These are phyloP conservation scores for Trichogramma dendrolimi DNA, from an alignment of 2,888 invertebrate genomes.

Conservation along the genomic window DNA sequence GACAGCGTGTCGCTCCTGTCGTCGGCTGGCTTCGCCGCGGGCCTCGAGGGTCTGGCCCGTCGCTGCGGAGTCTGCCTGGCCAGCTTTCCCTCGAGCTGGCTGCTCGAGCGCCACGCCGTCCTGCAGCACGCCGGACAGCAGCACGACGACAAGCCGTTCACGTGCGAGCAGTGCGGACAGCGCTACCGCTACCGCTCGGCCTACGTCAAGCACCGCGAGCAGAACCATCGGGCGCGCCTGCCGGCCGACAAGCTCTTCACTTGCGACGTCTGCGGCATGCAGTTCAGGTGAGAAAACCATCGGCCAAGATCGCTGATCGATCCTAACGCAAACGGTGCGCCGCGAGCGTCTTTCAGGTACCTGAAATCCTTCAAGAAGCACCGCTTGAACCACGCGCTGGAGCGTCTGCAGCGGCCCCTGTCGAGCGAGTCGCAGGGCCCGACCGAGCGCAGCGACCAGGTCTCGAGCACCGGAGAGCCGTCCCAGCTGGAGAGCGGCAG, in stretches of 20 bases:
- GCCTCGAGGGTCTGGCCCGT: slow-evolving; percentile 50
- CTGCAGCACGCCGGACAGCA: slow-evolving; percentile 71
- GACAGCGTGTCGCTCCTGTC: slow-evolving; percentile 37
- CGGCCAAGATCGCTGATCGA: background rate
- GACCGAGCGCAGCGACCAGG: slow-evolving; percentile 61
- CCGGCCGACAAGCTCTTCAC: slow-evolving; percentile 88
- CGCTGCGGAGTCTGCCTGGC: slow-evolving; percentile 81
- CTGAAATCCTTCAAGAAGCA: slow-evolving; percentile 88
- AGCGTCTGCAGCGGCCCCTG: slow-evolving; percentile 67
- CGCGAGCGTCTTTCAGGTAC: slow-evolving; percentile 66
- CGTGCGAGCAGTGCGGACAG: slow-evolving; percentile 87
- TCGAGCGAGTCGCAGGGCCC: slow-evolving; percentile 34
- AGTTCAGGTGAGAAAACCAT: slow-evolving; percentile 55
- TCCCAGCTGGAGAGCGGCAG: slow-evolving; percentile 57
- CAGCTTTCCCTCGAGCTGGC: slow-evolving; percentile 82
- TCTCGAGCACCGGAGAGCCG: slow-evolving; percentile 70
- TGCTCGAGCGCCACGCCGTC: slow-evolving; percentile 79
- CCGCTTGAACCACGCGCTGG: slow-evolving; percentile 79
- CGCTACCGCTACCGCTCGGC: slow-evolving; percentile 85
- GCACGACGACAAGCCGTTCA: slow-evolving; percentile 81
- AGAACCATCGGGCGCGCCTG: slow-evolving; percentile 80
- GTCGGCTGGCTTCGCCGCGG: slow-evolving; percentile 42
- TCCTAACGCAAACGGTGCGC: background rate
- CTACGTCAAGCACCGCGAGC: slow-evolving; percentile 79
- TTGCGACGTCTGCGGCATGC: slow-evolving; percentile 89